Base-by-base conservation (phyloP, 2,888 invertebrate species). In the Carcina quercana region DNA sequence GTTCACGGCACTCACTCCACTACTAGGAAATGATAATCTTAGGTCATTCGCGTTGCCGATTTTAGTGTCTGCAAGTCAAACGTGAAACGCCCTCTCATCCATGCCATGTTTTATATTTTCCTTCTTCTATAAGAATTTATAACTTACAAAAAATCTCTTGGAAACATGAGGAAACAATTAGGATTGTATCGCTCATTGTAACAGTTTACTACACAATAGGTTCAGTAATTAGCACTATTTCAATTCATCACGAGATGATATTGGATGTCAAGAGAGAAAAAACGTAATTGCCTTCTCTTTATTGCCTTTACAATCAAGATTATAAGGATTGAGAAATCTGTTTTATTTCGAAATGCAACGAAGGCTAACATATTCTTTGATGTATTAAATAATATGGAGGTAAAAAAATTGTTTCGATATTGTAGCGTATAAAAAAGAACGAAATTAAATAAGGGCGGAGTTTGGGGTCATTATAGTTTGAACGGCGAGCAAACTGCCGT, bases 391-490 rank as follows among this genome's bases (percentile, higher is more conserved):
- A 51, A 53, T 52, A 40, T 48, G 33, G 42, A 48, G 55, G 52
- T 46, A 47, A 52, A 47, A 54, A 54, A 57, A 26, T 26, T 26
- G 8, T 15, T 2, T 14, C 14, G n/a, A 13, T 55, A 44, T n/a
- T 45, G 47, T 41, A 41, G 37, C 40, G 43, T 46, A 51, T 50
- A 63, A 63, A 66, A 68, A 67, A 64, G 47, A 58, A 47, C 50
- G 55, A 62, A 63, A 55, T 58, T 50, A 62, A 68, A 59, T 69
- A 64, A 74, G 74, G 67, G 72, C 62, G 70, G 65, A 61, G 73
- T 67, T 67, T 68, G 47, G 59, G 60, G 65, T 70, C 67, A 67
- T 75, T 72, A 74, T 72, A 70, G 72, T 68, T 65, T 62, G 63
- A 65, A 55, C 68, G 59, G 50, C 59, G 54, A 61, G 52, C 59